Evolutionary conservation across 2,888 invertebrate genomes (phyloP).

Genomic region (Heliconius ismenius): DNA sequence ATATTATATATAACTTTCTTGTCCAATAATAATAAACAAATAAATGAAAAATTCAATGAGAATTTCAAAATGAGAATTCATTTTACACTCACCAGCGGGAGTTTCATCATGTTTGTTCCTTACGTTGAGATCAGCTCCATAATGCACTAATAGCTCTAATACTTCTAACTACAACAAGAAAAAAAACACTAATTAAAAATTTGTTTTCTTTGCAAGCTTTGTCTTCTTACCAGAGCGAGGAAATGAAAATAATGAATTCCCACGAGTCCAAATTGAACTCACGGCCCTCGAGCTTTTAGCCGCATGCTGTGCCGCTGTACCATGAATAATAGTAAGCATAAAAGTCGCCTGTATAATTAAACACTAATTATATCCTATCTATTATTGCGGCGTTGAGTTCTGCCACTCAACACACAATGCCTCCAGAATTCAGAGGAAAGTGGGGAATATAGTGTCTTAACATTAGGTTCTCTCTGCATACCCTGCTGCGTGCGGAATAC

Average conservation of each 20-base stretch:
- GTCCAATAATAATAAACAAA: background rate
- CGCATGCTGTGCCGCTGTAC: background rate
- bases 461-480: too few relatives aligned
- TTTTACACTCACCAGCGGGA: slow-evolving; percentile 90
- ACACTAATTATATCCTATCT: too few relatives aligned
- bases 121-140: slow-evolving; percentile 98
- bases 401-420: too few relatives aligned
- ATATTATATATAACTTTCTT: background rate
- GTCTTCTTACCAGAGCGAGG: background rate
- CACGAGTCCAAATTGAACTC: background rate
- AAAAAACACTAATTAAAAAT: slow-evolving; percentile 9
- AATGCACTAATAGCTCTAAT: slow-evolving; percentile 95
- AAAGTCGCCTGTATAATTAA: background rate
- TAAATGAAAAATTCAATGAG: too few relatives aligned
- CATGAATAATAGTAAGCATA: background rate
- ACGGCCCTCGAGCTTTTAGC: background rate
- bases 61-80: background rate
- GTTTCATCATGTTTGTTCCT: slow-evolving; percentile 98
- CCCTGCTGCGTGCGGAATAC: too few relatives aligned
- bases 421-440: too few relatives aligned
- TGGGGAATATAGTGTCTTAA: too few relatives aligned
- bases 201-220: background rate
- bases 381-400: too few relatives aligned
- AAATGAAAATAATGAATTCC: background rate
- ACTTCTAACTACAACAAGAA: slow-evolving; percentile 90